Base-by-base conservation (phyloP, 30 jellyfish, hydroid and myxozoan genomes). In the Aurelia sp. region DNA sequence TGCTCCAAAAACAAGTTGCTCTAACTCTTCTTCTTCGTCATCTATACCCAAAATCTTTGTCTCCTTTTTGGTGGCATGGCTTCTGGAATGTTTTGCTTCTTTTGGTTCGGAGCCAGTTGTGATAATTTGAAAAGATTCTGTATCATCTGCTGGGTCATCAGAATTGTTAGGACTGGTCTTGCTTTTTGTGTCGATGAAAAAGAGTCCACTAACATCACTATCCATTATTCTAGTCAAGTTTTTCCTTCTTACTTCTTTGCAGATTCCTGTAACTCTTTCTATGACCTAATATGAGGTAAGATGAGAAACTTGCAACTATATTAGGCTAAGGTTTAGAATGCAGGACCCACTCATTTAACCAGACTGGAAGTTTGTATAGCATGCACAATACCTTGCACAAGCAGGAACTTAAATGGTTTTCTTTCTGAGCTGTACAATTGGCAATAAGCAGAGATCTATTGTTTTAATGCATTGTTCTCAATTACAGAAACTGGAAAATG, bases 1-100 rank as follows among this genome's bases (percentile, higher is more conserved):
- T 35, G 63, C 92, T 17, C 92, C 92, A 68, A 82, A 69, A 57
- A 82, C 92, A 9, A 82, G 69, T 57, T 60, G 33, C 62, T 82
- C 92, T 12, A 82, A 70, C 73, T 82, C 92, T 4, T 68, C 70
- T 41, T 82, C 92, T 57, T 82, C 92, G 16, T 82, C 80, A 82
- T 82, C 92, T n/a, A 33, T 30, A 9, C 92, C 92, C 20, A 82
- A 19, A 68, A 57, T 22, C 12, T 15, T 21, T 13, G 64, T 19
- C 57, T 53, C 64, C 59, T 27, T 53, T 55, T 67, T 35, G 8
- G 18, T 13, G 16, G 17, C 30, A 30, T 38, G 50, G 21, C 67
- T 38, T 17, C 40, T 19, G 3, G 51, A 63, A 9, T 31, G 12
- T 11, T 31, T 57, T 8, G n/a, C 58, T 16, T 27, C 72, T 5